Percentiles rank a stretch among this genome's conserved stretches.
Conservation (phyloP, 2,113 vertebrate species). For the Menidia beryllina region DNA sequence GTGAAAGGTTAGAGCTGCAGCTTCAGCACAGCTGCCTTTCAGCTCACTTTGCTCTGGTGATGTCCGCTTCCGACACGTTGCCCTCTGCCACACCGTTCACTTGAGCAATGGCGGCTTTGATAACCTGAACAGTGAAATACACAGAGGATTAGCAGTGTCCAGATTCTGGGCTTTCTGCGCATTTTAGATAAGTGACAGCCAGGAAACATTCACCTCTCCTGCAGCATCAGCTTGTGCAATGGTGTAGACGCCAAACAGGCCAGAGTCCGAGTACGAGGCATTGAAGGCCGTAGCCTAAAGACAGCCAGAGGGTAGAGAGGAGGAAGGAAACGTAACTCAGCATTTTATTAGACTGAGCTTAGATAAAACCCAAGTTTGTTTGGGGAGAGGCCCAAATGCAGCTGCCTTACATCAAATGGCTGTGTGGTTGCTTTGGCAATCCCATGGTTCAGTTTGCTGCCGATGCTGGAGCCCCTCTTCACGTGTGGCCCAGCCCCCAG, state of each 20-base stretch:
- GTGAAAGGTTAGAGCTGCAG: not conserved
- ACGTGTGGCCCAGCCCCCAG: conserved; percentile 90
- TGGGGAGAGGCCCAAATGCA: not conserved
- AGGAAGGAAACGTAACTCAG: too few species aligned
- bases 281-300: conserved; percentile 90
- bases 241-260: conserved; percentile 92
- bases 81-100: conserved; percentile 87
- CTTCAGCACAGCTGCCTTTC: not conserved
- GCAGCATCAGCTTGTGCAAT: conserved; percentile 86
- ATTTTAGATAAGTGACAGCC: not conserved
- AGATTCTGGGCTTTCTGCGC: not conserved
- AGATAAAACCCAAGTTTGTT: not conserved
- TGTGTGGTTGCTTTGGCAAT: conserved; percentile 85
- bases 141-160: not conserved
- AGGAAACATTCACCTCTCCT: conserved; percentile 83
- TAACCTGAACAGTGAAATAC: conserved; percentile 81
- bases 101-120: conserved; percentile 88
- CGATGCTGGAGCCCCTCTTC: conserved; percentile 87
- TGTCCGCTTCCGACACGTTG: conserved; percentile 81
- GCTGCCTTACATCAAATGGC: conserved; percentile 89
- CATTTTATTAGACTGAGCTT: not conserved
- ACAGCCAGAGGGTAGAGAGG: conserved; percentile 18
- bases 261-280: conserved; percentile 91
- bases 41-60: conserved; percentile 89
- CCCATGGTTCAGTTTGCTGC: conserved; percentile 86